A percentile compares a stretch with the other conserved stretches of the same genome.
Conservation (phyloP, 2,113 vertebrate species). For the Erpornis zantholeuca region DNA sequence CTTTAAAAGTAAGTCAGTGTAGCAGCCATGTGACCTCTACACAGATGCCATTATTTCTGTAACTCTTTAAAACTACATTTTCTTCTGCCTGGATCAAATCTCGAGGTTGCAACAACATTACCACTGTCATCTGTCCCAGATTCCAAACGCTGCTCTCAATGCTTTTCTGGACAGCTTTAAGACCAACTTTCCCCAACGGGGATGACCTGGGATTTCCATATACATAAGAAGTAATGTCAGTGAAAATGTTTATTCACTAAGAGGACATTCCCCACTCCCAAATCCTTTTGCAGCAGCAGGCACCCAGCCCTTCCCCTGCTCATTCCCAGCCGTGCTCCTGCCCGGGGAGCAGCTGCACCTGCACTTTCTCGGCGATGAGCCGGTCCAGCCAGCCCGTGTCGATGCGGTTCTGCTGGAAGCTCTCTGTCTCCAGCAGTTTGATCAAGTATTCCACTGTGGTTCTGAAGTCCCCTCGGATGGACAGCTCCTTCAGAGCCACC, state of each 20-base stretch:
- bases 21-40: background rate
- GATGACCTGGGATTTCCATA: background rate
- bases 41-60: background rate
- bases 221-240: background rate
- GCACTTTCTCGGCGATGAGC: conserved; percentile 97
- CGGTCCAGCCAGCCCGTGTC: conserved; percentile 98
- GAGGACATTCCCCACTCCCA: background rate
- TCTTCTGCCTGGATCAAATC: background rate
- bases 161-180: background rate
- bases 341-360: conserved; percentile 73
- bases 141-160: background rate
- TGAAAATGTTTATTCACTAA: background rate
- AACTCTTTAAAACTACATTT: background rate
- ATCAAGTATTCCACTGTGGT: conserved; percentile 98
- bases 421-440: conserved; percentile 94
- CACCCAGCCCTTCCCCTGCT: background rate
- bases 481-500: conserved; percentile 95
- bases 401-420: conserved; percentile 95
- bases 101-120: background rate
- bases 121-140: background rate
- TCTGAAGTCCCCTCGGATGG: conserved; percentile 96
- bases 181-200: background rate
- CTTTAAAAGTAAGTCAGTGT: background rate
- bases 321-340: rapidly evolving
- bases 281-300: background rate